A percentile compares a stretch with the other conserved stretches of the same genome.
Conservation (phyloP, 2,113 vertebrate genomes). For the Muntiacus muntjak region DNA sequence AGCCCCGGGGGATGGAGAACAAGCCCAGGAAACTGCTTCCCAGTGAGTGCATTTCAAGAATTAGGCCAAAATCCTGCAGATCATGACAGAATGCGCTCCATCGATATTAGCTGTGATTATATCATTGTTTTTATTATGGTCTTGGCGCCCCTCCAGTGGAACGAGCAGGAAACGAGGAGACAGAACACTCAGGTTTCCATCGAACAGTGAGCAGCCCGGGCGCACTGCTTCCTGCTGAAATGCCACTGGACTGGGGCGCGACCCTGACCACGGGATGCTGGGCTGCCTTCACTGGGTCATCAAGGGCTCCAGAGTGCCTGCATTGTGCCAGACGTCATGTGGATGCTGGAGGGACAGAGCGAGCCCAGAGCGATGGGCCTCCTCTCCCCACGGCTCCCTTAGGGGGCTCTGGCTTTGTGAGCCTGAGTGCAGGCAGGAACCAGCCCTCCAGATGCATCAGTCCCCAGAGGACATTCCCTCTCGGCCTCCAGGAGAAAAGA, state of each 20-base stretch:
- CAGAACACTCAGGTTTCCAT: neutral
- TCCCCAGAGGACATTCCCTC: neutral
- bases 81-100: neutral
- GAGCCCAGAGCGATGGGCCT: accelerated
- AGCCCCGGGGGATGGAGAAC: neutral
- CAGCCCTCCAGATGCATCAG: neutral
- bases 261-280: neutral
- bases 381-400: neutral
- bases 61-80: neutral
- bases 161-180: neutral
- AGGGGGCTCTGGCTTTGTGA: too few species aligned
- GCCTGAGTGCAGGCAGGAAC: neutral
- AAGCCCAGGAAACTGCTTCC: neutral
- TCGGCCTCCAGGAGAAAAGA: neutral
- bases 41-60: neutral
- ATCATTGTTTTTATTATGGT: neutral
- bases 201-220: neutral
- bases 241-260: neutral
- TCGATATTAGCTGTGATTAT: neutral
- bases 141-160: neutral
- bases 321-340: neutral
- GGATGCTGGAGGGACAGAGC: neutral
- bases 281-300: neutral
- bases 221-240: neutral
- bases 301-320: neutral